phyloP scores from a whole-genome alignment of 2,888 invertebrate genomes.

The Drosophila subsilvestris region DNA sequence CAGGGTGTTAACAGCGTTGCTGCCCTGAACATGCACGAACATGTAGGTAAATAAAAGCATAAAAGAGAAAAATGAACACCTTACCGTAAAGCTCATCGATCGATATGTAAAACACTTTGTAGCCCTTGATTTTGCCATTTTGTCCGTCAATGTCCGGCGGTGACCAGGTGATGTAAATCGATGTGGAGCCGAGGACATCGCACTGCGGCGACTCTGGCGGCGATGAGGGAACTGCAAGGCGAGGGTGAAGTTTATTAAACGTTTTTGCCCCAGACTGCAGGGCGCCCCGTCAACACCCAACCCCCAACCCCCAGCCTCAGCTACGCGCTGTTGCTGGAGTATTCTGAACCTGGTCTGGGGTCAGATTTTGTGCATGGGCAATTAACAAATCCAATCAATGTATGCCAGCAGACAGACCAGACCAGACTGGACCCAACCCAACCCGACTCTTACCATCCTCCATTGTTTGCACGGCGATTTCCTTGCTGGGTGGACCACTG shows the following conservation, averaged over 20 bases:
- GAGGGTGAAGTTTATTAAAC: conserved; percentile 57
- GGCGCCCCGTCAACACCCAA: neutral
- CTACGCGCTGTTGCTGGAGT: neutral
- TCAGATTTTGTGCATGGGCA: conserved; percentile 63
- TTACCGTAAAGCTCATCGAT: conserved; percentile 92
- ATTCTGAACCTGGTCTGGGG: neutral
- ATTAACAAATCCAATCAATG: conserved; percentile 80
- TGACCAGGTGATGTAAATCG: conserved; percentile 93
- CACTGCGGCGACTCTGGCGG: conserved; percentile 93
- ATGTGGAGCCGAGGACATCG: conserved; percentile 92
- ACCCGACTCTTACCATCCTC: conserved; percentile 89
- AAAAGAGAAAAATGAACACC: conserved; percentile 39
- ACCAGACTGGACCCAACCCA: neutral
- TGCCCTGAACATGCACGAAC: too few relatives aligned
- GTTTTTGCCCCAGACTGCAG: conserved; percentile 38
- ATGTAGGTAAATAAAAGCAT: neutral
- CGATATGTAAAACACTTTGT: conserved; percentile 92
- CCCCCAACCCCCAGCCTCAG: conserved; percentile 8
- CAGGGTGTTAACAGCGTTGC: too few relatives aligned
- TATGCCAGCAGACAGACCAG: conserved; percentile 32
- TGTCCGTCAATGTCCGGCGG: conserved; percentile 92
- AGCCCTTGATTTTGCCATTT: conserved; percentile 93
- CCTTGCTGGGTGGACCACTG: conserved; percentile 92
- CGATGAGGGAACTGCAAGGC: conserved; percentile 90
- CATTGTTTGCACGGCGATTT: conserved; percentile 91